phyloP scores from a whole-genome alignment of 2,113 vertebrate species.

The Calypte anna region DNA sequence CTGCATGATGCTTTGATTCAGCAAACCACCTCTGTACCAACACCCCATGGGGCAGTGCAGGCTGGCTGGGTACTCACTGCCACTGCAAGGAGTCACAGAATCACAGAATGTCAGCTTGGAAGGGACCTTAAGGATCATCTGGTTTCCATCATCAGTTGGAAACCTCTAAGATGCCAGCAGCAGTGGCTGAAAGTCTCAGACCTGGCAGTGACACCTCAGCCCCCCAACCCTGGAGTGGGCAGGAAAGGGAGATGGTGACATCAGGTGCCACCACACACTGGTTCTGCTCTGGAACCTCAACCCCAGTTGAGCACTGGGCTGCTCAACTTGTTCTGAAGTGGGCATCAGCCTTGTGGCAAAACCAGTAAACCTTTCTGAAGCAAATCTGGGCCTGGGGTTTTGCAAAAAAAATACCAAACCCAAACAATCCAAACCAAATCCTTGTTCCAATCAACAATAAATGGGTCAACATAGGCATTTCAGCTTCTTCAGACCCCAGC shows the following conservation, averaged over 20 bases:
- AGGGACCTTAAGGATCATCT: too few relatives aligned
- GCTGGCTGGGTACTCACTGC: neutral
- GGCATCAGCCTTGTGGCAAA: neutral
- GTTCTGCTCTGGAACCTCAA: neutral
- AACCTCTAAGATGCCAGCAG: neutral
- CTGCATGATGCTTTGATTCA: rapidly evolving
- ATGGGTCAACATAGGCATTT: neutral
- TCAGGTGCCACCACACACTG: rapidly evolving
- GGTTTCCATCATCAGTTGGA: rapidly evolving
- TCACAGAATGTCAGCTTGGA: too few relatives aligned
- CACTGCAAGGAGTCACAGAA: rapidly evolving
- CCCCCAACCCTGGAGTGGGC: neutral
- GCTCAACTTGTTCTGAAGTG: rapidly evolving
- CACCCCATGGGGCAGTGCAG: rapidly evolving
- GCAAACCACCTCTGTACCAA: neutral
- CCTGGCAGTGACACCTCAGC: neutral
- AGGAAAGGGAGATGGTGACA: neutral
- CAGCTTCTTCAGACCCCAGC: neutral
- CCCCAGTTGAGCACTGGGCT: too few relatives aligned
- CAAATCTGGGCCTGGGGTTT: neutral
- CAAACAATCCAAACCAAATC: rapidly evolving
- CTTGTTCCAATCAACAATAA: neutral
- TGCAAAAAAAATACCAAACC: too few relatives aligned
- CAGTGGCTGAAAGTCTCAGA: neutral
- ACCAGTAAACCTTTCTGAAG: neutral